Base-by-base conservation (phyloP, 1,140 invertebrate species). In the Drosophila azteca region DNA sequence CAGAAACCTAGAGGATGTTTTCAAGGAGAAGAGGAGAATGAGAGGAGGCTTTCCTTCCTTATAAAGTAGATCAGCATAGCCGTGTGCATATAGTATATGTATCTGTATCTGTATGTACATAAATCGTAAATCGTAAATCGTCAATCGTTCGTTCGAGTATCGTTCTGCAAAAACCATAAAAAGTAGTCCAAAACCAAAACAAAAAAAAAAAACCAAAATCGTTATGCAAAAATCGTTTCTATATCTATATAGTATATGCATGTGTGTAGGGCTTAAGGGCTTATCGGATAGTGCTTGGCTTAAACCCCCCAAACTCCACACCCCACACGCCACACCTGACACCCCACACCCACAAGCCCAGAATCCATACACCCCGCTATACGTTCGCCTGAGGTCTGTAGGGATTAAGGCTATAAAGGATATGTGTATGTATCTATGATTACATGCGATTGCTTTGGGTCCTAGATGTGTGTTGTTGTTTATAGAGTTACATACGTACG, bases 201-300 rank as follows among this genome's bases (percentile, higher is more conserved):
- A 20, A 20, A 20, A 20, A 20, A 20, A 20, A 20, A 20, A 20
- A 20, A 20, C 0, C 17, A 55, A 73, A 73, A 73, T 73, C 69
- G 69, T 72, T 71, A 72, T 59, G 24, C 24, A 5, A 26, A 13
- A 15, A 26, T 71, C 68, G 65, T 71, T 70, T 71, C 54, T 71
- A 73, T 59, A 13, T 15, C n/a, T 13, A 39, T 13, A 39, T 5
- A 69, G 35, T 39, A 35, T 35, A 35, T 35, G 31, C 31, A 35
- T 11, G 31, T 35, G 31, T 9, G 31, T 35, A 26, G 35, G 11
- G 35, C 35, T 39, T 39, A 39, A 39, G 35, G 11, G 35, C 35
- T 39, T 39, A 5, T 2, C 4, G 35, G 35, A 13, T 39, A 39
- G 35, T 39, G 35, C 35, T 39, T 39, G 11, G 4, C 35, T 31